Percentiles rank a stretch among this genome's conserved stretches.
Evolutionary conservation across 2,888 invertebrate species (phyloP).

Genomic region (Baccha elongata): DNA sequence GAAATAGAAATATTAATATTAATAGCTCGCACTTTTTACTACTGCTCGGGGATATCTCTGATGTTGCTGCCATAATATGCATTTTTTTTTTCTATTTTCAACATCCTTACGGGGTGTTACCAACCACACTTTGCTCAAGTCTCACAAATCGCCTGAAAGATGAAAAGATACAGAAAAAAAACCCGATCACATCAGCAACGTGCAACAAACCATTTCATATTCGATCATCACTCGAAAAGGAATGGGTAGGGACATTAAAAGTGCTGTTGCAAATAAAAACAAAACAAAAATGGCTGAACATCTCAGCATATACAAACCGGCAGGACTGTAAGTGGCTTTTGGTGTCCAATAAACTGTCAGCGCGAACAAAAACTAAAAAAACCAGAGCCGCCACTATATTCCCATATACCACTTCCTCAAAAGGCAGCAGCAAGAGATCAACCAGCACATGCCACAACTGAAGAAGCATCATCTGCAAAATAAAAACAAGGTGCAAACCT

Average conservation of each 20-base stretch:
- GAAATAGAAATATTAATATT: constrained; percentile 68
- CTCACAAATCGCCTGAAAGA: constrained; percentile 56
- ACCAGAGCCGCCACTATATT: constrained; percentile 24
- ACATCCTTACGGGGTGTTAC: constrained; percentile 56
- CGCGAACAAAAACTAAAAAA: constrained; percentile 8
- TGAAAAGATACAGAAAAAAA: constrained; percentile 49
- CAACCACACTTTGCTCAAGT: constrained; percentile 54
- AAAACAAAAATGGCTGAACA: constrained; percentile 17
- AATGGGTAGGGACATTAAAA: constrained; percentile 53
- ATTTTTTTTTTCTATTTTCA: not conserved
- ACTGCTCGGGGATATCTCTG: constrained; percentile 31
- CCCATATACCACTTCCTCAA: constrained; percentile 72
- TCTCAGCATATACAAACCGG: not conserved
- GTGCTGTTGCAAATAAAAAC: constrained; percentile 32
- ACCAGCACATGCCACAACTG: constrained; percentile 23
- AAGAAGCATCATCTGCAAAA: constrained; percentile 3
- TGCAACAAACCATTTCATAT: constrained; percentile 47
- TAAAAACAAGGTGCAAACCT: constrained; percentile 66
- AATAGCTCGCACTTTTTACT: constrained; percentile 49
- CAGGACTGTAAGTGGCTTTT: constrained; percentile 67
- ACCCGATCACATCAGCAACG: constrained; percentile 17
- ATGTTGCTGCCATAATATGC: constrained; percentile 6
- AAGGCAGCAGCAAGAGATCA: constrained; percentile 33
- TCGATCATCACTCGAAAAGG: constrained; percentile 66
- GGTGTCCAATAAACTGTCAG: constrained; percentile 65